Conservation (phyloP, 2,888 invertebrate species). For the Protonemura montana region DNA sequence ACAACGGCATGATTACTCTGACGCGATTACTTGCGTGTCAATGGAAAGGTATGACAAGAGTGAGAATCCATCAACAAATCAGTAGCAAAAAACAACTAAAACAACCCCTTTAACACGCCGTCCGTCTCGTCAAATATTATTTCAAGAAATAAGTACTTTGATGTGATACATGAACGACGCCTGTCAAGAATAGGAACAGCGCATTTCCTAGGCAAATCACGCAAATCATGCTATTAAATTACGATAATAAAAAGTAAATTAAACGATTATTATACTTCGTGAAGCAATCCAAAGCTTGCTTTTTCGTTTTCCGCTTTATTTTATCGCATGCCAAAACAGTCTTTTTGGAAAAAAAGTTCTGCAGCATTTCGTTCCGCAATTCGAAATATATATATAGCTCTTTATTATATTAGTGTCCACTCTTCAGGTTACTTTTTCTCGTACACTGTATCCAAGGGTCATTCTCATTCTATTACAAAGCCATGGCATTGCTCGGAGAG, state of each 20-base stretch:
- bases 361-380: background rate
- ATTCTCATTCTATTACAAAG: background rate
- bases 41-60: background rate
- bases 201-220: background rate
- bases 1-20: background rate
- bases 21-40: constrained; percentile 4
- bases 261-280: background rate
- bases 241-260: background rate
- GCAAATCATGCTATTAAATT: background rate
- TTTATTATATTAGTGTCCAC: background rate
- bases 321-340: background rate
- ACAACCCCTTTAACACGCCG: background rate
- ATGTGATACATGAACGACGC: background rate
- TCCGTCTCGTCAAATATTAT: background rate
- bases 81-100: background rate
- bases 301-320: background rate
- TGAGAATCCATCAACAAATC: background rate
- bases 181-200: background rate
- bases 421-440: background rate
- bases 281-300: background rate
- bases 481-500: background rate
- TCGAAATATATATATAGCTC: constrained; percentile 1
- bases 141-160: background rate
- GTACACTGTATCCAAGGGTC: background rate
- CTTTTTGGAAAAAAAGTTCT: background rate